Evolutionary conservation across 2,113 vertebrate species (phyloP).

Genomic region (Corydoras maculifer): DNA sequence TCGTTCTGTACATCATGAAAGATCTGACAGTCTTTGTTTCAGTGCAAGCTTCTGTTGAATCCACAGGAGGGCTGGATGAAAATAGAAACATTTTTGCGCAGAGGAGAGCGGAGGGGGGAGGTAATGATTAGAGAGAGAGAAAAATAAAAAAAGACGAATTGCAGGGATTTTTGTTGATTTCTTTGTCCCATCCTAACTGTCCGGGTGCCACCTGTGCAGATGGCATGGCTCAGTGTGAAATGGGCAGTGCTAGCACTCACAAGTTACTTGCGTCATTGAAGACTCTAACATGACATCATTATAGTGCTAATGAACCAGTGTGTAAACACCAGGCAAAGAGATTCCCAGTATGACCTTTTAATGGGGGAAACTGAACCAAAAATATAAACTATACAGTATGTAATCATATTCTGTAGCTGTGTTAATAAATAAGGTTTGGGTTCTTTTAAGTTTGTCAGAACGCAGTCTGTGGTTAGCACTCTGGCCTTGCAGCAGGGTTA

Average conservation of each 20-base stretch:
- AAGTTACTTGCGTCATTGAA: conserved; percentile 50
- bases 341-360: not conserved
- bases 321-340: not conserved
- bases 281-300: conserved; percentile 39
- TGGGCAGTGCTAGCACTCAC: conserved; percentile 47
- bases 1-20: conserved; percentile 15
- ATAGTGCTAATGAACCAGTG: not conserved
- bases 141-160: not conserved
- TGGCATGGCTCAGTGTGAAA: conserved; percentile 48
- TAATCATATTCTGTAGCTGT: too few relatives aligned
- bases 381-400: too few relatives aligned
- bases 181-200: conserved; percentile 4
- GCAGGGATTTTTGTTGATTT: not conserved
- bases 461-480: too few relatives aligned
- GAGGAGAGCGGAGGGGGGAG: not conserved
- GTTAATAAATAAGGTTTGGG: too few relatives aligned
- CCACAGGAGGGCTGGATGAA: conserved; percentile 33
- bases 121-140: not conserved
- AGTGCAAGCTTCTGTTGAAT: conserved; percentile 21
- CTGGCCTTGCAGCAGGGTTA: too few relatives aligned
- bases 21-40: conserved; percentile 9
- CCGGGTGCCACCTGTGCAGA: conserved; percentile 56
- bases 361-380: too few relatives aligned
- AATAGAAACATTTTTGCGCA: conserved; percentile 36
- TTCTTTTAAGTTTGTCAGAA: too few relatives aligned